These are phyloP conservation scores for Ibycter americanus DNA, from an alignment of 2,797 vertebrate species.

Conservation along the genomic window DNA sequence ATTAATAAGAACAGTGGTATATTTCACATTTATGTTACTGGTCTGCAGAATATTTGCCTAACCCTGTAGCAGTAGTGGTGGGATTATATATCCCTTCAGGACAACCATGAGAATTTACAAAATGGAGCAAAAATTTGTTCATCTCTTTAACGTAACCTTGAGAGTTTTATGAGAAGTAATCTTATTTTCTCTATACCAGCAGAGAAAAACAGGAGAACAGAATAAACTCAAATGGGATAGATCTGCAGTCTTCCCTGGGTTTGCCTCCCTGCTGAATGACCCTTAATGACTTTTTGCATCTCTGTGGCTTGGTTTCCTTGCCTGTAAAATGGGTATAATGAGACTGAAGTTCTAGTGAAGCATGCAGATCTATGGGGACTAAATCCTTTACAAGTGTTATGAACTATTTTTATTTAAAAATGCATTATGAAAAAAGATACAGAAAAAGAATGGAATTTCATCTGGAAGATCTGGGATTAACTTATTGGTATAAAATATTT, in stretches of 20 bases:
- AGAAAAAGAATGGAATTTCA: neutral
- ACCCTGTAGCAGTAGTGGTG: neutral
- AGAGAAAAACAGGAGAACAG: neutral
- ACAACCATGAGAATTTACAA: neutral
- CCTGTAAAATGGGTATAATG: neutral
- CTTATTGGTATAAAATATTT: neutral
- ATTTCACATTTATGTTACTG: neutral
- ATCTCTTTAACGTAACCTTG: neutral
- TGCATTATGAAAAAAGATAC: neutral
- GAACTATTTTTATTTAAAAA: neutral
- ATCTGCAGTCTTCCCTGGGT: neutral
- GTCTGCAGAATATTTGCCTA: neutral
- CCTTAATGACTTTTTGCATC: neutral
- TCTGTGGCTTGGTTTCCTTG: neutral
- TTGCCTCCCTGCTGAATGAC: neutral
- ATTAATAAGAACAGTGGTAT: neutral
- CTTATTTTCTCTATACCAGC: neutral
- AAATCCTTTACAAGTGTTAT: neutral
- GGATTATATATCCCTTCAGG: neutral
- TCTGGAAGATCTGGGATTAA: neutral
- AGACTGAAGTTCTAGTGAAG: neutral
- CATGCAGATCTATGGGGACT: neutral
- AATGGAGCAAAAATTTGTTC: neutral
- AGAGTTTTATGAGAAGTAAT: neutral
- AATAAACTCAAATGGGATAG: neutral